Evolutionary conservation across 2,797 vertebrate genomes (phyloP), one percentile per base, ranked within the genome.

Genomic region (Hephaestus fuliginosus): DNA sequence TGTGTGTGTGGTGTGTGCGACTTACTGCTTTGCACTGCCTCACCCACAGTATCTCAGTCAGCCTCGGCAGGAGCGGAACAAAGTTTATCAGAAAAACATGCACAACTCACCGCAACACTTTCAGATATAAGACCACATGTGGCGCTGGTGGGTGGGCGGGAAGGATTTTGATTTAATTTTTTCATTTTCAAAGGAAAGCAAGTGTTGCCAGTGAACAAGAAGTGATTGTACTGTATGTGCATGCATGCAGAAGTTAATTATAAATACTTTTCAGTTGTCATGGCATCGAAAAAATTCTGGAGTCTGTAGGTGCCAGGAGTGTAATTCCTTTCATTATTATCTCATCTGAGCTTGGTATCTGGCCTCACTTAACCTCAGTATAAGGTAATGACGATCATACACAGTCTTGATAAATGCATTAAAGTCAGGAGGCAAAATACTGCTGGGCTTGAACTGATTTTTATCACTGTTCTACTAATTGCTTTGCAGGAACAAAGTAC

Each of bases 311-410:
- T n/a, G 56, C 28, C 64, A 52, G 58, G 13, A 56, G 61, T 80
- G 44, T 61, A 80, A 84, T 81, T 70, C 75, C 70, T 66, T 77
- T 83, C 60, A 86, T 89, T 70, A 87, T 39, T 18, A 60, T 69
- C 43, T 86, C 55, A 70, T 87, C 70, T 78, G 70, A 82, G 63
- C 48, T 49, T 11, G 3, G 43, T 82, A 48, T 73, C 66, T 68
- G 74, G 60, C 86, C 81, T 78, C 66, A 90, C 83, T 89, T 90
- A 86, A 89, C 85, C 82, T 86, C 69, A 70, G 68, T 17, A 48
- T 25, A 25, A 74, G 71, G 67, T 82, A 80, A 83, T 25, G 52
- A 65, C n/a, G 68, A 87, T 84, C 73, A 85, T 57, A 58, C 57
- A 48, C 61, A 22, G 44, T 46, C 65, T 77, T 53, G 72, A 69